phyloP scores from a whole-genome alignment of 1,140 invertebrate genomes.

The Atopsyche davidsoni region DNA sequence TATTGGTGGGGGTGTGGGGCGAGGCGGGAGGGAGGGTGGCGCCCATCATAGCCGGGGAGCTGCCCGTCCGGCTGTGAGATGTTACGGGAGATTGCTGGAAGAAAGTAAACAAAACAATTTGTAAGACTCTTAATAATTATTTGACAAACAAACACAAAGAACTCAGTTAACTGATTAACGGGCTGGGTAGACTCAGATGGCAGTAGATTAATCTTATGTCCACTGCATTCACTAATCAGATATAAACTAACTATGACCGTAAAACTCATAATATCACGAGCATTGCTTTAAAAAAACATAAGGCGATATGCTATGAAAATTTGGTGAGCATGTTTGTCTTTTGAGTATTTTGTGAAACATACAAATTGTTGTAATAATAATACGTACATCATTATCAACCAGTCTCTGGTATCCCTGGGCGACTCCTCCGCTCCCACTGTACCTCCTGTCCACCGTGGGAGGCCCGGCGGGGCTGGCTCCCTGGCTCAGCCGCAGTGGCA shows the following conservation, averaged over 20 bases:
- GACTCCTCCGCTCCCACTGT: slow-evolving; percentile 30
- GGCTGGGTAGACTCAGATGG: no score
- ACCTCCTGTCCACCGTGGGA: slow-evolving; percentile 42
- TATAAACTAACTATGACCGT: no score
- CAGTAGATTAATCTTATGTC: no score
- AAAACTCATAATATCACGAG: no score
- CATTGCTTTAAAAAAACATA: no score
- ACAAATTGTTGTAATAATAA: neutral
- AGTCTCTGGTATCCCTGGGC: slow-evolving; percentile 24
- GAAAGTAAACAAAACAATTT: neutral
- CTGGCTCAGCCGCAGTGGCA: slow-evolving; percentile 26
- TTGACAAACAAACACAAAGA: no score
- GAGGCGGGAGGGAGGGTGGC: slow-evolving; percentile 33
- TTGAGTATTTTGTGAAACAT: no score
- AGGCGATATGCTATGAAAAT: no score
- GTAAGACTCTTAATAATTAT: neutral
- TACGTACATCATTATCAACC: slow-evolving; percentile 29
- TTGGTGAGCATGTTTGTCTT: no score
- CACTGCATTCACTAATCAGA: no score
- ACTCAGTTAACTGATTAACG: no score
- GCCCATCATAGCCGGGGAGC: slow-evolving; percentile 42
- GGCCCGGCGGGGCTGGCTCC: slow-evolving; percentile 33
- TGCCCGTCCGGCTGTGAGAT: slow-evolving; percentile 43
- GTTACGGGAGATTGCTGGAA: slow-evolving; percentile 33
- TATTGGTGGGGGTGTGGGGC: slow-evolving; percentile 34